Percentiles rank a stretch among this genome's conserved stretches.
Conservation (phyloP, 2,113 vertebrate species). For the Mohoua ochrocephala region DNA sequence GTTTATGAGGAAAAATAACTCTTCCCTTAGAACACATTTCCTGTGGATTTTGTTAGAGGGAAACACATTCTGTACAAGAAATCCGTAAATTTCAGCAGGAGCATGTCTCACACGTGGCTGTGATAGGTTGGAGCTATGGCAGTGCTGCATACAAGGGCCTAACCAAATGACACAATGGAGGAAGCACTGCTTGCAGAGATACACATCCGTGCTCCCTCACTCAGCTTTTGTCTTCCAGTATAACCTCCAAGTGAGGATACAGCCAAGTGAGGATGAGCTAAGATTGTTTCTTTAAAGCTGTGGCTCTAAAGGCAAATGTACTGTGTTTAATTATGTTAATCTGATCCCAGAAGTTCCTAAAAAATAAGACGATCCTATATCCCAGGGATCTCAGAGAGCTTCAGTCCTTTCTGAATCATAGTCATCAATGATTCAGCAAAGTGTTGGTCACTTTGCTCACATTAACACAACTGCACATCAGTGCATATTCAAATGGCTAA, state of each 20-base stretch:
- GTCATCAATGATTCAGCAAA: background rate
- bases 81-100: background rate
- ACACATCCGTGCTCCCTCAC: background rate
- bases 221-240: background rate
- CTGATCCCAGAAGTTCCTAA: background rate
- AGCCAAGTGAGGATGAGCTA: background rate
- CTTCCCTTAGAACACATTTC: background rate
- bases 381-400: background rate
- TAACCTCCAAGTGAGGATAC: background rate
- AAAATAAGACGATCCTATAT: background rate
- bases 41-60: background rate
- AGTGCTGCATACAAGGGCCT: background rate
- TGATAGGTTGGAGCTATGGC: background rate
- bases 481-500: background rate
- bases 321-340: background rate
- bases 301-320: background rate
- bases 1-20: background rate
- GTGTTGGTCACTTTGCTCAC: background rate
- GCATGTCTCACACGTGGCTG: background rate
- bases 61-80: background rate
- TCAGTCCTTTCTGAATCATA: background rate
- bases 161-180: background rate
- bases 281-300: background rate
- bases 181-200: background rate
- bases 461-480: background rate